These are phyloP conservation scores for Chaitophorus viminalis DNA, from an alignment of 2,888 invertebrate genomes.

Conservation along the genomic window DNA sequence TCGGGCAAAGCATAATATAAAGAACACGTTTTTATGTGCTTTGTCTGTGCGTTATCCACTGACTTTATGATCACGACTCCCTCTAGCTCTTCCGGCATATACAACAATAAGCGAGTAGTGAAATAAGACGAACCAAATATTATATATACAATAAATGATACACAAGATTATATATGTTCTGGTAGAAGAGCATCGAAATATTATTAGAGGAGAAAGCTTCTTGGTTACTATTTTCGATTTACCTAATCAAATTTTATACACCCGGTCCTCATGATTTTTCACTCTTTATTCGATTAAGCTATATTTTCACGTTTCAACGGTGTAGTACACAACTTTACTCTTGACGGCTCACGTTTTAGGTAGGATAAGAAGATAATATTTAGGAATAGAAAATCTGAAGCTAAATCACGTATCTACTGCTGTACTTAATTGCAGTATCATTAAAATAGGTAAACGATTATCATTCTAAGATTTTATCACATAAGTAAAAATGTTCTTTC, in stretches of 20 bases:
- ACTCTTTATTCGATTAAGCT: slow-evolving; percentile 39
- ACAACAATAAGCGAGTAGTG: slow-evolving; percentile 21
- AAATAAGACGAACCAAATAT: slow-evolving; percentile 17
- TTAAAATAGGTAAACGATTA: slow-evolving; percentile 22
- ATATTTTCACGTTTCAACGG: slow-evolving; percentile 27
- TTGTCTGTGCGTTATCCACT: slow-evolving; percentile 18
- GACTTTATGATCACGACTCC: slow-evolving; percentile 24
- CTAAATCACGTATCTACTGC: neutral
- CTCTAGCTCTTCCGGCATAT: neutral
- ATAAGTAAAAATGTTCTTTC: no score
- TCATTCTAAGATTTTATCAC: no score
- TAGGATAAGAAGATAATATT: neutral
- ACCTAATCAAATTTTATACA: slow-evolving; percentile 32
- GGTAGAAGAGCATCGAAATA: neutral
- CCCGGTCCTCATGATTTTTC: slow-evolving; percentile 4
- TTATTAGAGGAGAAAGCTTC: neutral
- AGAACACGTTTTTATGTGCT: slow-evolving; percentile 42
- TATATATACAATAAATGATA: neutral
- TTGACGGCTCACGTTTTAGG: slow-evolving; percentile 11
- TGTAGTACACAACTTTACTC: neutral
- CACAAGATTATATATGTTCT: neutral
- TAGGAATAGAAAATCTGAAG: neutral
- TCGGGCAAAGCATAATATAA: slow-evolving; percentile 1
- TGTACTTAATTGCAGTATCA: neutral
- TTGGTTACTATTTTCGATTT: neutral